Conservation (phyloP, 2,113 vertebrate species). For the Callospermophilus lateralis region DNA sequence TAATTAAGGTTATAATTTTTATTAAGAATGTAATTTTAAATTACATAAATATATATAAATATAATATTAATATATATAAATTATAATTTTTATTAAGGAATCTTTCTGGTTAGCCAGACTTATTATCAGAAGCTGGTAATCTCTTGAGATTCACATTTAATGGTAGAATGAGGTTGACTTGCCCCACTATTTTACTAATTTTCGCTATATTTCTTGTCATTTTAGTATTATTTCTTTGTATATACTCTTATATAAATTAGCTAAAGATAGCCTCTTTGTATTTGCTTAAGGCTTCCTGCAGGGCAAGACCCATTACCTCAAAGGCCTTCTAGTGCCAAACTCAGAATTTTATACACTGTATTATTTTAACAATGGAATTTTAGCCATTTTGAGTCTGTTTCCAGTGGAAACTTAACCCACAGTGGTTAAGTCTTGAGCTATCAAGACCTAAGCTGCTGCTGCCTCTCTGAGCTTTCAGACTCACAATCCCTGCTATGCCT, state of each 20-base stretch:
- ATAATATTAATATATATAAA: too few species aligned
- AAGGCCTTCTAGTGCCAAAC: neutral
- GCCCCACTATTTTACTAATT: neutral
- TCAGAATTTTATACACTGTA: neutral
- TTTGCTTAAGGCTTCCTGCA: neutral
- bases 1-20: conserved; percentile 6
- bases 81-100: neutral
- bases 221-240: neutral
- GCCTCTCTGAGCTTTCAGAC: neutral
- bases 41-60: too few species aligned
- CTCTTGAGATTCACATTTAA: neutral
- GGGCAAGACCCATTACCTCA: neutral
- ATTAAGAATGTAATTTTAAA: conserved; percentile 26
- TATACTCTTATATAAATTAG: neutral
- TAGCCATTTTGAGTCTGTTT: neutral
- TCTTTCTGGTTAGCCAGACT: neutral
- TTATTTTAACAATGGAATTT: neutral
- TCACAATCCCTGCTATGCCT: neutral
- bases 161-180: neutral
- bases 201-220: neutral
- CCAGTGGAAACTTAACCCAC: neutral
- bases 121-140: neutral
- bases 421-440: neutral
- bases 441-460: neutral
- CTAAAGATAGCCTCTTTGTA: neutral